These are phyloP conservation scores for Remorina albescens DNA, from an alignment of 2,797 vertebrate genomes.

Conservation along the genomic window DNA sequence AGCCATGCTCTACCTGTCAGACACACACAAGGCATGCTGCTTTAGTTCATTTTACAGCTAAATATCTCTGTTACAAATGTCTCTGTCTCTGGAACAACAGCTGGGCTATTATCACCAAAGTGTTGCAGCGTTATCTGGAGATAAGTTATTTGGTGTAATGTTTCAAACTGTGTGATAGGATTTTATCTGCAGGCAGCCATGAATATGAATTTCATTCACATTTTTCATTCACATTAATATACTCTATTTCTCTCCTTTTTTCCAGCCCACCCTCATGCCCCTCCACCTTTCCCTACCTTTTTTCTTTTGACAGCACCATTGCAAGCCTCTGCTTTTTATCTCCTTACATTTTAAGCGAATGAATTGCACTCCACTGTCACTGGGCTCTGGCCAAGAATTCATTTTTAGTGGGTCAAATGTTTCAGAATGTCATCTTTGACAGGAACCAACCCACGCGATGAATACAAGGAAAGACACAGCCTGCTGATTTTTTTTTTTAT, in stretches of 20 bases:
- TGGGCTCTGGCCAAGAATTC: constrained; percentile 80
- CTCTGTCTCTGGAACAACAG: constrained; percentile 69
- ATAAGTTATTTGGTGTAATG: constrained; percentile 68
- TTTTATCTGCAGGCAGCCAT: constrained; percentile 60
- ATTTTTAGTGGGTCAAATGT: constrained; percentile 87
- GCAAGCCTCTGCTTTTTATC: constrained; percentile 82
- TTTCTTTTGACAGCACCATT: constrained; percentile 81
- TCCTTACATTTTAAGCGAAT: constrained; percentile 84
- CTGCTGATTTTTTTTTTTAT: constrained; percentile 60
- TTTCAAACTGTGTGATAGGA: constrained; percentile 64
- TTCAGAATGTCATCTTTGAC: constrained; percentile 86
- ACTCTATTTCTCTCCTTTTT: constrained; percentile 66
- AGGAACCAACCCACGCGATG: constrained; percentile 84
- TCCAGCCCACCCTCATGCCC: not conserved
- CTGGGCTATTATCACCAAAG: constrained; percentile 78
- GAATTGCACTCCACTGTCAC: constrained; percentile 82
- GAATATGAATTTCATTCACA: constrained; percentile 82
- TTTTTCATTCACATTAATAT: constrained; percentile 78
- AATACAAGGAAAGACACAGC: constrained; percentile 80
- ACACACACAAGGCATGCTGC: constrained; percentile 76
- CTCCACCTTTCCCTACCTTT: constrained; percentile 37
- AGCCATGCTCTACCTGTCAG: constrained; percentile 93
- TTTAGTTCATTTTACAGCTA: constrained; percentile 83
- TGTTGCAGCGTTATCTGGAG: constrained; percentile 56
- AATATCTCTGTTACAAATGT: constrained; percentile 81